Conservation (phyloP, 2,888 invertebrate genomes). For the Plebejus argus region DNA sequence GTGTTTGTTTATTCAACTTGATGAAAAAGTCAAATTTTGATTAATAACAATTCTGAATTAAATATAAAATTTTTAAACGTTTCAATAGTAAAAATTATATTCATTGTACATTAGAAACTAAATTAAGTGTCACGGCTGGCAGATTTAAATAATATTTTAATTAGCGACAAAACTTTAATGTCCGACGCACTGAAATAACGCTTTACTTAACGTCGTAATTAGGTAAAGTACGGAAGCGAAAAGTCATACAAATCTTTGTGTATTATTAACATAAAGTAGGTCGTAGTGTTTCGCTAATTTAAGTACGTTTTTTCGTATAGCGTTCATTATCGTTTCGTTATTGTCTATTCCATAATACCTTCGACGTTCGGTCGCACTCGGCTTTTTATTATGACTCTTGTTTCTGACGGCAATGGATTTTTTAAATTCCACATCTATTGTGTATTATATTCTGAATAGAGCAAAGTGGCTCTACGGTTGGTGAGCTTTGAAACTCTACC, state of each 20-base stretch:
- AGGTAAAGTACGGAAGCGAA: neutral
- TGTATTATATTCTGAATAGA: constrained; percentile 38
- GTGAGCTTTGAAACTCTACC: constrained; percentile 33
- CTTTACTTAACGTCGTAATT: neutral
- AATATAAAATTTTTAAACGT: neutral
- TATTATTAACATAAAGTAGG: constrained; percentile 24
- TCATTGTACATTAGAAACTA: neutral
- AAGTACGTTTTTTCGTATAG: constrained; percentile 27
- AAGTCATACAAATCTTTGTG: constrained; percentile 29
- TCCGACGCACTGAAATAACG: neutral
- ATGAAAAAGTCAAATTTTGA: no score
- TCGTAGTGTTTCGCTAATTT: constrained; percentile 27
- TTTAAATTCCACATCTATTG: constrained; percentile 39
- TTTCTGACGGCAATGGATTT: constrained; percentile 39
- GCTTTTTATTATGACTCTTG: constrained; percentile 37
- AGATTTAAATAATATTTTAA: neutral
- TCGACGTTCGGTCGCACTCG: constrained; percentile 23
- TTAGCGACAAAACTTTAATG: neutral
- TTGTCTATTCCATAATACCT: constrained; percentile 31
- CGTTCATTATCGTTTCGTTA: constrained; percentile 30
- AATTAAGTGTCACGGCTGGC: neutral
- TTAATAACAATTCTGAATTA: neutral
- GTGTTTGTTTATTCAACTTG: neutral
- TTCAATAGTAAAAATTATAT: neutral
- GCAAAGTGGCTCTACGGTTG: constrained; percentile 36